phyloP scores from a whole-genome alignment of 2,797 vertebrate species.

The Anas capensis region DNA sequence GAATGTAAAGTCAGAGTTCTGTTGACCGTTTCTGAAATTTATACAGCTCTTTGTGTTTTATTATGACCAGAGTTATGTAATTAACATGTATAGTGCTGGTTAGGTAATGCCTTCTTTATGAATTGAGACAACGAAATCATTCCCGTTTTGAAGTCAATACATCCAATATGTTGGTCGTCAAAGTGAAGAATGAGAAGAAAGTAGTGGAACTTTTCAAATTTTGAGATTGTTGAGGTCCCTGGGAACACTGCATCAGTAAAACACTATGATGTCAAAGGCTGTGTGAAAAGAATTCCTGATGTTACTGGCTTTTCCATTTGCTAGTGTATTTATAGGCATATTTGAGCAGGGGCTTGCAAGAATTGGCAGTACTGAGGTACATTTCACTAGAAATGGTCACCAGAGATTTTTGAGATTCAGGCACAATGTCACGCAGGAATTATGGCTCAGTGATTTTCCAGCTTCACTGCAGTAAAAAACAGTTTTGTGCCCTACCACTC shows the following conservation, averaged over 20 bases:
- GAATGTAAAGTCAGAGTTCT: not conserved
- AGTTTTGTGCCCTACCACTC: not conserved
- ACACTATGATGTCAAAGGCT: not conserved
- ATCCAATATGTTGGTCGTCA: not conserved
- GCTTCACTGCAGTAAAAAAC: not conserved
- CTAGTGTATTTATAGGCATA: not conserved
- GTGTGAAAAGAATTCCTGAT: not conserved
- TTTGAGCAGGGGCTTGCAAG: not conserved
- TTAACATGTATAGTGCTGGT: not conserved
- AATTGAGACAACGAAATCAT: not conserved
- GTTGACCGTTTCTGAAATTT: slow-evolving; percentile 14
- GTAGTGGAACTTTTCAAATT: not conserved
- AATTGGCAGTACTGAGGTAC: not conserved
- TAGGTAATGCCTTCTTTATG: not conserved
- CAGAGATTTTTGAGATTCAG: not conserved
- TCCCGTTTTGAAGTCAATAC: not conserved
- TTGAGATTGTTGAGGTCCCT: not conserved
- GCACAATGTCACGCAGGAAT: not conserved
- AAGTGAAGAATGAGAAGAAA: not conserved
- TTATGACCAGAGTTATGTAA: not conserved
- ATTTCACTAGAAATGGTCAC: not conserved
- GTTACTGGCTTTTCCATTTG: not conserved
- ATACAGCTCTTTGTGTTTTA: not conserved
- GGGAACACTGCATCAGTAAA: not conserved
- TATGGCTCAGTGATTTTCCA: not conserved